phyloP scores from a whole-genome alignment of 37 sponge, comb jelly and placozoan genomes.

The Axinella damicornis region DNA sequence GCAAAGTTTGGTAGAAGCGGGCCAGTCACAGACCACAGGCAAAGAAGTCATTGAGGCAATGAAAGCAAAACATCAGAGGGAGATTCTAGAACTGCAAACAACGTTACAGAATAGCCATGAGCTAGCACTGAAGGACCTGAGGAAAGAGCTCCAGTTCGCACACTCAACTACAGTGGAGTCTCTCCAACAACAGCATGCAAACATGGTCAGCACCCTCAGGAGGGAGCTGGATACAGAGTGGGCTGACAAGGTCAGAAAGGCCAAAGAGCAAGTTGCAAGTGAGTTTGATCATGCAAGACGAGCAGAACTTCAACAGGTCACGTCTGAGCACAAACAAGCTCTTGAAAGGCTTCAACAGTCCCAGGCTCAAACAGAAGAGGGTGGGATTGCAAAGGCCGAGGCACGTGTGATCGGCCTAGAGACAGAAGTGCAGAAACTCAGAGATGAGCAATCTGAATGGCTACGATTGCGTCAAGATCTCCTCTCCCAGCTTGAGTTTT shows the following conservation, averaged over 20 bases:
- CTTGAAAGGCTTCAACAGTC: not conserved
- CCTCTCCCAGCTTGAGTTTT: conserved; percentile 58
- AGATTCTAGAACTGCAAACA: conserved; percentile 4
- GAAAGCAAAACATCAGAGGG: conserved; percentile 12
- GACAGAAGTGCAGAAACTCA: not conserved
- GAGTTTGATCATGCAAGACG: conserved; percentile 6
- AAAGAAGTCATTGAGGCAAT: not conserved
- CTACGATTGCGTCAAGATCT: conserved; percentile 31
- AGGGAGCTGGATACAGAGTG: conserved; percentile 10
- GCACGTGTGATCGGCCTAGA: not conserved
- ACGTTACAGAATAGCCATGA: not conserved
- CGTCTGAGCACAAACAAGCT: not conserved
- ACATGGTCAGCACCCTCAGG: not conserved
- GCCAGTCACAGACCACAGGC: not conserved
- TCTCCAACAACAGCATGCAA: conserved; percentile 32
- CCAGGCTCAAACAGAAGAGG: conserved; percentile 13
- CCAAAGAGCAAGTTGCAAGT: not conserved
- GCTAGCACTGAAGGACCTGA: not conserved
- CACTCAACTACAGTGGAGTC: conserved; percentile 15
- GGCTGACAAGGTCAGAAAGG: not conserved
- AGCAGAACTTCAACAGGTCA: conserved; percentile 12
- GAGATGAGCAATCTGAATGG: conserved; percentile 22
- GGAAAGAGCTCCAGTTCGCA: not conserved
- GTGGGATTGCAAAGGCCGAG: conserved; percentile 14
- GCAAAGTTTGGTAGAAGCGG: not conserved